phyloP scores from a whole-genome alignment of 2,797 vertebrate species.

The Sebastes umbrosus region DNA sequence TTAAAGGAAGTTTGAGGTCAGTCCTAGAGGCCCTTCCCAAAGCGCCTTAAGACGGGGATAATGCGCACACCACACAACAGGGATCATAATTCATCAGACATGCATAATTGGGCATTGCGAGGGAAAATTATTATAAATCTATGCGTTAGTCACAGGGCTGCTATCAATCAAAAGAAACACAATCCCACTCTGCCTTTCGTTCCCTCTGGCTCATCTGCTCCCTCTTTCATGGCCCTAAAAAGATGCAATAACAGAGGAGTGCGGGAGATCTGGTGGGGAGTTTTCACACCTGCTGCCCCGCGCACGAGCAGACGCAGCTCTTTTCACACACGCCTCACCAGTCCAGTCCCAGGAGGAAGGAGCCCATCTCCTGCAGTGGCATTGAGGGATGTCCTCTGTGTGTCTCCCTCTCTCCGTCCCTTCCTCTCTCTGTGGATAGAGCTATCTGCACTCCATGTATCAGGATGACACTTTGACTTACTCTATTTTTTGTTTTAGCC shows the following conservation, averaged over 20 bases:
- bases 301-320: slow-evolving; percentile 66
- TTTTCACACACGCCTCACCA: slow-evolving; percentile 63
- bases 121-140: slow-evolving; percentile 78
- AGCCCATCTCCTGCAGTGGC: slow-evolving; percentile 77
- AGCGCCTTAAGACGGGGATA: slow-evolving; percentile 36
- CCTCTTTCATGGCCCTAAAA: slow-evolving; percentile 78
- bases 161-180: slow-evolving; percentile 78
- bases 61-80: slow-evolving; percentile 36
- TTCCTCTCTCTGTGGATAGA: slow-evolving; percentile 37
- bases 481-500: slow-evolving; percentile 52
- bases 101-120: slow-evolving; percentile 68
- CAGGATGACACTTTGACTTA: slow-evolving; percentile 66
- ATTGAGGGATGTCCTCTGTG: slow-evolving; percentile 76
- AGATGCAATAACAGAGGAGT: slow-evolving; percentile 81
- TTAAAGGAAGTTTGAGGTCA: slow-evolving; percentile 39
- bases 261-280: slow-evolving; percentile 69
- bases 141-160: slow-evolving; percentile 73
- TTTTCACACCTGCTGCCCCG: slow-evolving; percentile 83
- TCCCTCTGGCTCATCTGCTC: slow-evolving; percentile 73
- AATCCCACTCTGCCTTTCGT: slow-evolving; percentile 52
- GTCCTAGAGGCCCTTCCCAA: slow-evolving; percentile 26
- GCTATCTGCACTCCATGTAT: slow-evolving; percentile 52
- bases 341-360: slow-evolving; percentile 70
- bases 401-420: slow-evolving; percentile 10
- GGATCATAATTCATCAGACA: slow-evolving; percentile 68